Percentiles rank a stretch among this genome's conserved stretches.
Conservation (phyloP, 2,888 invertebrate species). For the Polia nebulosa region DNA sequence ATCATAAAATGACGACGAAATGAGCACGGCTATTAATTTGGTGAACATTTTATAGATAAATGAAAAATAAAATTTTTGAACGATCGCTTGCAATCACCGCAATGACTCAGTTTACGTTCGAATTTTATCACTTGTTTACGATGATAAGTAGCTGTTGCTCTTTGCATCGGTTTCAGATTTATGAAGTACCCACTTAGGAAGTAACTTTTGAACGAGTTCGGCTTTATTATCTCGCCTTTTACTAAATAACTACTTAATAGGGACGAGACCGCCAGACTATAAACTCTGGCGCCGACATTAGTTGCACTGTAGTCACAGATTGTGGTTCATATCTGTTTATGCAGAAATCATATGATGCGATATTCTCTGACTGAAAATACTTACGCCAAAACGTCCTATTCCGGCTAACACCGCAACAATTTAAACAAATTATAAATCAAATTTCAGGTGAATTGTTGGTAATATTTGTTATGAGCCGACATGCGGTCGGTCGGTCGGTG, state of each 20-base stretch:
- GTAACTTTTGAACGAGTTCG: background rate
- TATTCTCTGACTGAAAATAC: background rate
- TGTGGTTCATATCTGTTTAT: background rate
- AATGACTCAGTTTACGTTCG: conserved; percentile 35
- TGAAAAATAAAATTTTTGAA: conserved; percentile 41
- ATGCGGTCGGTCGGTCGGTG: conserved; percentile 46
- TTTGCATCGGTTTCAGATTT: background rate
- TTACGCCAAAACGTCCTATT: conserved; percentile 12
- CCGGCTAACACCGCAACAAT: conserved; percentile 20
- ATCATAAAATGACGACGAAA: conserved; percentile 54
- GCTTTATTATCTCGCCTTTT: background rate
- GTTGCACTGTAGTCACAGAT: background rate
- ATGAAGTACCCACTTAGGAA: background rate
- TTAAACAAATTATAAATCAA: conserved; percentile 41
- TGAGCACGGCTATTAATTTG: conserved; percentile 49
- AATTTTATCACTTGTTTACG: conserved; percentile 43
- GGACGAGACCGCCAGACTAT: background rate
- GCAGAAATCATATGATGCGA: background rate
- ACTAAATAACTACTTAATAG: conserved; percentile 6
- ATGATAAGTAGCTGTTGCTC: conserved; percentile 8
- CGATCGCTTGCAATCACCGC: conserved; percentile 34
- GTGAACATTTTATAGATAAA: conserved; percentile 45
- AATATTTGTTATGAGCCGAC: conserved; percentile 54
- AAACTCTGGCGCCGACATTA: background rate
- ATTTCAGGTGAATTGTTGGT: conserved; percentile 48